phyloP scores from a whole-genome alignment of 1,140 invertebrate species.

The Agraylea sexmaculata region DNA sequence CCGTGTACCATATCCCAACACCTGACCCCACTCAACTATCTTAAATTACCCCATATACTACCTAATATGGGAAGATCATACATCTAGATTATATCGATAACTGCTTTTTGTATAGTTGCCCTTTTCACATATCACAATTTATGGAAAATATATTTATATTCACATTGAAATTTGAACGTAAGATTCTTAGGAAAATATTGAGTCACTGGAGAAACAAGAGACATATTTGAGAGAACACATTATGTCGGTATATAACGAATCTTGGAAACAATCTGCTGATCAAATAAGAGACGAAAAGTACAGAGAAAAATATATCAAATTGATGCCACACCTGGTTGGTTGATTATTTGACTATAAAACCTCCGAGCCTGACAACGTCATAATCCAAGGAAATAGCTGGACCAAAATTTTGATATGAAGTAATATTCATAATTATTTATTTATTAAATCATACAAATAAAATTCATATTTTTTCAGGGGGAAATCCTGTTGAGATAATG shows the following conservation, averaged over 20 bases:
- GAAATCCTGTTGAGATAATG: conserved; percentile 10
- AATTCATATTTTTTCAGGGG: conserved; percentile 9
- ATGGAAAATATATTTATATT: too few relatives aligned
- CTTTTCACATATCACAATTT: too few relatives aligned
- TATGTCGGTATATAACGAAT: neutral
- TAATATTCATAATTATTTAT: conserved; percentile 7
- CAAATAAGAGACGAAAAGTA: neutral
- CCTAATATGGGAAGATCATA: too few relatives aligned
- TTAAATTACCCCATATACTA: too few relatives aligned
- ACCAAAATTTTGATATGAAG: conserved; percentile 39
- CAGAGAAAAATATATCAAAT: neutral
- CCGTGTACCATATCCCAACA: too few relatives aligned
- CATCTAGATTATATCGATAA: too few relatives aligned
- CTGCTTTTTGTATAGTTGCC: too few relatives aligned
- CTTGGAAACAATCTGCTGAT: too few relatives aligned
- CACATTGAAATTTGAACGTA: conserved; percentile 28
- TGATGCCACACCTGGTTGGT: neutral
- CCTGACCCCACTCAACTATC: too few relatives aligned
- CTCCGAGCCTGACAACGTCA: conserved; percentile 31
- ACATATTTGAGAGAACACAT: neutral
- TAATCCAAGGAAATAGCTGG: conserved; percentile 44
- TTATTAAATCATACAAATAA: neutral
- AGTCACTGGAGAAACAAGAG: neutral
- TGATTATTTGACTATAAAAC: conserved; percentile 3
- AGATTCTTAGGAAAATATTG: conserved; percentile 18